Evolutionary conservation across 2,888 invertebrate genomes (phyloP).

Genomic region (Protonemura montana): DNA sequence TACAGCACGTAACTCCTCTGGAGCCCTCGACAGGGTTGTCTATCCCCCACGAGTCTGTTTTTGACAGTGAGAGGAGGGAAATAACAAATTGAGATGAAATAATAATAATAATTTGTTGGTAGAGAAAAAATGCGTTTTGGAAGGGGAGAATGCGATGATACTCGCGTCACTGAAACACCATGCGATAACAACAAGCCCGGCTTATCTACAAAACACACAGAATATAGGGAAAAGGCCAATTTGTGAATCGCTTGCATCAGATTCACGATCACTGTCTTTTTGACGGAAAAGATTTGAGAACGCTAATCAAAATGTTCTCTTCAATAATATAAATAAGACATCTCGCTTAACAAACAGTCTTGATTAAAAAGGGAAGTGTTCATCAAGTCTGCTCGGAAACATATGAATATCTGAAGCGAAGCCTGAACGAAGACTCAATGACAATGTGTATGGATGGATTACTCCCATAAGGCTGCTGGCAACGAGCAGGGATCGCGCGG

Average conservation of each 20-base stretch:
- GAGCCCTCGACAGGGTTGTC: neutral
- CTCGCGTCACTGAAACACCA: neutral
- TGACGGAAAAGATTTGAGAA: neutral
- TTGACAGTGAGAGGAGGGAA: conserved; percentile 30
- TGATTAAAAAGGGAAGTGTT: neutral
- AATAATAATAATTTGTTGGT: conserved; percentile 37
- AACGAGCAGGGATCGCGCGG: neutral
- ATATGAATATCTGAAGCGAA: neutral
- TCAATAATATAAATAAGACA: neutral
- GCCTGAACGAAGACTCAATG: neutral
- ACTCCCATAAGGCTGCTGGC: neutral
- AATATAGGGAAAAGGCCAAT: no score
- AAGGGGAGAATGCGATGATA: conserved; percentile 10
- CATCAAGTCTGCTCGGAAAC: neutral
- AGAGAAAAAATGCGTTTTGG: conserved; percentile 1
- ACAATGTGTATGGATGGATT: neutral
- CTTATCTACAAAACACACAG: neutral
- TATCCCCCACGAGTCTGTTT: conserved; percentile 17
- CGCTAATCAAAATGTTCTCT: neutral
- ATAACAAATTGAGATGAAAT: conserved; percentile 41
- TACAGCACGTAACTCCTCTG: neutral
- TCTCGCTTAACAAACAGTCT: neutral
- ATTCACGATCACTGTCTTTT: neutral
- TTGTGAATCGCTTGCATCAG: neutral
- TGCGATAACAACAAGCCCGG: neutral